These are phyloP conservation scores for Linurgus olivaceus DNA, from an alignment of 2,797 vertebrate genomes.

Conservation along the genomic window DNA sequence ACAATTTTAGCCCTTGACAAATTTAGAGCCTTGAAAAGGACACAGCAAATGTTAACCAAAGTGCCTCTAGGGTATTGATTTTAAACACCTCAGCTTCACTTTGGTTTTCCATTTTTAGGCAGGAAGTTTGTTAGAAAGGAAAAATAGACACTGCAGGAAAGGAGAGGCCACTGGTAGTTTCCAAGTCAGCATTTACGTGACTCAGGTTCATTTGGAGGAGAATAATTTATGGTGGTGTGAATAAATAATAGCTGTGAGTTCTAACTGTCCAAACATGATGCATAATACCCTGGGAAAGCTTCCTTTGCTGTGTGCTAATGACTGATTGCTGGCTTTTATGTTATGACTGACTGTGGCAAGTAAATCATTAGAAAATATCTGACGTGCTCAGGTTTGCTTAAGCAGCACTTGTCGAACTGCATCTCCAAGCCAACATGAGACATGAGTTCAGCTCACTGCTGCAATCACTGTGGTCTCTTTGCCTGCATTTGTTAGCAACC, in stretches of 20 bases:
- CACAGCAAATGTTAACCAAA: constrained; percentile 3
- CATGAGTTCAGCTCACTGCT: not conserved
- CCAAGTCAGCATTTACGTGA: constrained; percentile 70
- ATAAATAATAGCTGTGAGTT: constrained; percentile 74
- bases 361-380: constrained; percentile 59
- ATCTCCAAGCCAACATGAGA: not conserved
- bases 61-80: constrained; percentile 31
- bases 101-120: constrained; percentile 61
- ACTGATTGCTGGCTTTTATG: constrained; percentile 45
- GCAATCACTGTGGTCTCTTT: not conserved
- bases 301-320: constrained; percentile 19
- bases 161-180: constrained; percentile 34
- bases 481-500: not conserved
- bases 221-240: constrained; percentile 74
- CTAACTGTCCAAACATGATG: constrained; percentile 69
- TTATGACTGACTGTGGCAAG: constrained; percentile 17
- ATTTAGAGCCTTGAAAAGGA: constrained; percentile 1
- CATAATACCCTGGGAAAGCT: constrained; percentile 65
- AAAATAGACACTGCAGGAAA: constrained; percentile 6
- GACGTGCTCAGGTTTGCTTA: constrained; percentile 14
- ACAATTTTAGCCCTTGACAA: not conserved
- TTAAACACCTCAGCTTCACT: constrained; percentile 40
- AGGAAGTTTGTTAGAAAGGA: constrained; percentile 42
- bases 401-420: constrained; percentile 40
- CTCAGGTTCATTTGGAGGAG: constrained; percentile 68